These are phyloP conservation scores for Pogonomyrmex californicus DNA, from an alignment of 1,140 invertebrate species.

Conservation along the genomic window DNA sequence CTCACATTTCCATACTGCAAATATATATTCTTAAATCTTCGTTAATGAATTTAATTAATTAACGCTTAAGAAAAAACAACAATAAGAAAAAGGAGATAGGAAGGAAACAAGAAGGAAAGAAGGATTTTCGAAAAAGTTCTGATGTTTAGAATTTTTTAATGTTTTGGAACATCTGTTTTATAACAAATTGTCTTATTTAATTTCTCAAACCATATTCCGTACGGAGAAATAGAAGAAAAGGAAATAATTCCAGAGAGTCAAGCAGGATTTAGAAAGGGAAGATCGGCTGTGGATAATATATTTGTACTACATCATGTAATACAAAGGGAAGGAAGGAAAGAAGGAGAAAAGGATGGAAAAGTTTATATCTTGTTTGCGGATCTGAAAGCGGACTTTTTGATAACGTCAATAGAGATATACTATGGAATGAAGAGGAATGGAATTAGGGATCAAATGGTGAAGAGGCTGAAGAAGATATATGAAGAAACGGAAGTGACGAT, in stretches of 20 bases:
- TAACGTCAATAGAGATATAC: conserved; percentile 4
- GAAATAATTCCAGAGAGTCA: conserved; percentile 24
- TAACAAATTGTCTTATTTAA: no score
- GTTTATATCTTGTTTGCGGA: conserved; percentile 39
- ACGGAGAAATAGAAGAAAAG: conserved; percentile 17
- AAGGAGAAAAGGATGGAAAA: background rate
- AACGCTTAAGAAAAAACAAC: no score
- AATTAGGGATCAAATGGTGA: background rate
- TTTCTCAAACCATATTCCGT: no score
- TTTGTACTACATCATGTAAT: conserved; percentile 46
- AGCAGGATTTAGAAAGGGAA: conserved; percentile 16
- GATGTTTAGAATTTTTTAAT: no score
- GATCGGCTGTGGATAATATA: conserved; percentile 42
- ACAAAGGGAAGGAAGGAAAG: background rate
- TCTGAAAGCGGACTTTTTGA: conserved; percentile 26
- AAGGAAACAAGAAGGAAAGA: no score
- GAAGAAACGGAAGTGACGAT: background rate
- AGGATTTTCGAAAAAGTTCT: no score
- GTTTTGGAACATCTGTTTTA: no score
- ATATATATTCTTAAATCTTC: no score
- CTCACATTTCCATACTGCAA: no score
- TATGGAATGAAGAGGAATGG: conserved; percentile 36
- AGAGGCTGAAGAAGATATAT: conserved; percentile 39
- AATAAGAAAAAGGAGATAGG: no score
- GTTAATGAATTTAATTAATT: no score